Percentiles rank a stretch among this genome's conserved stretches.
Conservation (phyloP, 1,140 invertebrate species). For the Gryon sp. region DNA sequence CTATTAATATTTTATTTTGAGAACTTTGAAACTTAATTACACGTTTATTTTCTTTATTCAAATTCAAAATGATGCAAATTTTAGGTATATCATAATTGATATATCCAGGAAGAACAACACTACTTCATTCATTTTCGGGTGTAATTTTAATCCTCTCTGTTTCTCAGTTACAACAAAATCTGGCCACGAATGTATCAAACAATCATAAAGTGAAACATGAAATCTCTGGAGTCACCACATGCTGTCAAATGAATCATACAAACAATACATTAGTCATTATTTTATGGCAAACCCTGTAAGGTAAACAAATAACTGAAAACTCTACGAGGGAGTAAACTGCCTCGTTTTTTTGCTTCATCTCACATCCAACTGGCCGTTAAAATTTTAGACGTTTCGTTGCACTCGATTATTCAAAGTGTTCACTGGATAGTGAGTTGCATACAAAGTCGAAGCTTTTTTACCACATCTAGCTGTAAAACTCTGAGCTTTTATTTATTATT, state of each 20-base stretch:
- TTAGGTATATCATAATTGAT: no score
- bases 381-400: not conserved
- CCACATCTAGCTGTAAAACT: slow-evolving; percentile 5
- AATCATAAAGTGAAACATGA: not conserved
- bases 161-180: not conserved
- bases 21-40: no score
- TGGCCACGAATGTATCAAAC: not conserved
- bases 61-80: no score
- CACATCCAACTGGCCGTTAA: not conserved
- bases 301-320: not conserved
- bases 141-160: not conserved
- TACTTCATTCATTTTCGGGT: no score
- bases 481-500: slow-evolving; percentile 46
- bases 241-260: not conserved
- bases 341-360: not conserved
- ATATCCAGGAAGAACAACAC: no score
- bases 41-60: no score
- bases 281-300: not conserved
- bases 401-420: slow-evolving; percentile 21
- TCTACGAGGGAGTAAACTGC: not conserved
- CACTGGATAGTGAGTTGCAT: not conserved
- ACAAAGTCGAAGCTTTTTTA: slow-evolving; percentile 12
- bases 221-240: not conserved
- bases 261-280: not conserved
- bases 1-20: no score